phyloP scores from a whole-genome alignment of 2,888 invertebrate species.

The Platycheirus albimanus region DNA sequence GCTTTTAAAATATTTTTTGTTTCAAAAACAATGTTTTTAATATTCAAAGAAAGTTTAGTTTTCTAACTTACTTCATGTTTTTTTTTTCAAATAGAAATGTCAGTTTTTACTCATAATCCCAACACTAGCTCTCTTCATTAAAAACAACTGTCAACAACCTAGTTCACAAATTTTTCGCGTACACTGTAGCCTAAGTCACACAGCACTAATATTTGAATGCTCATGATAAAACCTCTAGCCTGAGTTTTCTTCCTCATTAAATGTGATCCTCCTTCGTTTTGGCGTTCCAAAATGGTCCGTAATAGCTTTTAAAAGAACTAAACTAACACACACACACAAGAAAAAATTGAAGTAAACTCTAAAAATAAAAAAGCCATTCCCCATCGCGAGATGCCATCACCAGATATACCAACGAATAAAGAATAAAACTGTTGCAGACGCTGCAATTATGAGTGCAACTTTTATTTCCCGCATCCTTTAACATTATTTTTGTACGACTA shows the following conservation, averaged over 20 bases:
- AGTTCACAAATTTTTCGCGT: too few relatives aligned
- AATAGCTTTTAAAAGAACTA: conserved; percentile 52
- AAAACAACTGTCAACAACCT: too few relatives aligned
- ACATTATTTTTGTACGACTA: neutral
- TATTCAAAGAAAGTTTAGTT: too few relatives aligned
- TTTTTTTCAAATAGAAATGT: too few relatives aligned
- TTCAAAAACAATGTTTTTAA: too few relatives aligned
- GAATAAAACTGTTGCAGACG: conserved; percentile 58
- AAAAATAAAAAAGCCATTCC: neutral
- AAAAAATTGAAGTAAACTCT: neutral
- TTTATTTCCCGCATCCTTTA: conserved; percentile 37
- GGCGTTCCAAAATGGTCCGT: conserved; percentile 31
- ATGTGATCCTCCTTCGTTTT: conserved; percentile 34
- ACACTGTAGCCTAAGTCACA: too few relatives aligned
- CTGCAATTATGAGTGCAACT: conserved; percentile 62
- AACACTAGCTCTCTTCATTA: too few relatives aligned
- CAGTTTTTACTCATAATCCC: too few relatives aligned
- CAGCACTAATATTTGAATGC: neutral
- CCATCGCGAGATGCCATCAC: conserved; percentile 30
- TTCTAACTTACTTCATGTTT: too few relatives aligned
- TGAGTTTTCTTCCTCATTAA: too few relatives aligned
- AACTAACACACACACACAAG: too few relatives aligned
- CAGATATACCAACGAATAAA: conserved; percentile 48
- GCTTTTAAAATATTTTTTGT: too few relatives aligned
- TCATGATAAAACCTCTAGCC: neutral